Conservation (phyloP, 2,888 invertebrate genomes). For the Aphidoletes aphidimyza region DNA sequence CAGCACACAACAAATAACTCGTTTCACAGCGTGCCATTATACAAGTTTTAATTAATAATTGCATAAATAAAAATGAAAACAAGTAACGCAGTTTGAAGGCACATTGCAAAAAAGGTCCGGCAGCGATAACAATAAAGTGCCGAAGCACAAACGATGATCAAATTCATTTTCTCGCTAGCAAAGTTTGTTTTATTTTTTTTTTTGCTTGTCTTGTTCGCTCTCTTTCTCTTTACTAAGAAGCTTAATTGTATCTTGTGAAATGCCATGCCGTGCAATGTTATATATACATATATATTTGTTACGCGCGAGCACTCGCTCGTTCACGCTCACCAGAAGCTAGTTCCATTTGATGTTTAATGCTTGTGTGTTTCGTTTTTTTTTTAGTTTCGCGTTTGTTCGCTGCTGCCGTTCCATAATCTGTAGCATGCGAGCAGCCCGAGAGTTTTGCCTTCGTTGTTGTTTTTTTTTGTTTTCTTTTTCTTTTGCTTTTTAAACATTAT, state of each 20-base stretch:
- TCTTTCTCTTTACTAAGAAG: constrained; percentile 17
- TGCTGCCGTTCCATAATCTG: too few species aligned
- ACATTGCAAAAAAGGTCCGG: too few species aligned
- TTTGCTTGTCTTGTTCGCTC: too few species aligned
- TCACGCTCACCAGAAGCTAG: neutral
- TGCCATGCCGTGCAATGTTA: neutral
- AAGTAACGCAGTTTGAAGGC: neutral
- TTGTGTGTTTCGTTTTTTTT: neutral
- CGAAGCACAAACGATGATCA: neutral
- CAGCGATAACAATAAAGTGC: neutral
- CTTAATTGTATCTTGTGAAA: constrained; percentile 1
- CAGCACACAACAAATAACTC: neutral
- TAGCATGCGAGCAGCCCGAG: too few species aligned
- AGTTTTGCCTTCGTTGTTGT: neutral
- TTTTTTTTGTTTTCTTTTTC: neutral
- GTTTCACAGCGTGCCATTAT: neutral
- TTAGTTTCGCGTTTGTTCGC: too few species aligned
- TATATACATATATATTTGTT: too few species aligned
- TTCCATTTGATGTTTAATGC: neutral
- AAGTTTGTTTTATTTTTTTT: too few species aligned
- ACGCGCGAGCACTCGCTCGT: too few species aligned
- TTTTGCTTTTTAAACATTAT: too few species aligned
- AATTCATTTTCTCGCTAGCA: constrained; percentile 16
- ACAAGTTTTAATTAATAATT: constrained; percentile 16
- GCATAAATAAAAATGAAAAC: neutral